Conservation (phyloP, 2,113 vertebrate genomes). For the Oplegnathus fasciatus region DNA sequence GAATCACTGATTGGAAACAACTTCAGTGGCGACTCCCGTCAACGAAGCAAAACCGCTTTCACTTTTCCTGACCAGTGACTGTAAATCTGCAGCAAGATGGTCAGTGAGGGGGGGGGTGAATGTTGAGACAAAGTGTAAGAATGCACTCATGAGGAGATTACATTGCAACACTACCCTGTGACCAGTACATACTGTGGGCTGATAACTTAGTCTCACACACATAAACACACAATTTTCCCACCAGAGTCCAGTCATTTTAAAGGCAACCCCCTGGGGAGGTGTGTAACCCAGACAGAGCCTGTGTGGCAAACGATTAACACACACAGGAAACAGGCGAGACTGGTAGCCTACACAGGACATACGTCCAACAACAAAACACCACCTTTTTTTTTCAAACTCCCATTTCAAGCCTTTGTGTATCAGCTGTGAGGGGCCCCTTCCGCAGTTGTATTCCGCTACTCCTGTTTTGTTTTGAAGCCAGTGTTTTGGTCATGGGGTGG, state of each 20-base stretch:
- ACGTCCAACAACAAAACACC: conserved; percentile 70
- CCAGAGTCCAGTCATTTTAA: conserved; percentile 52
- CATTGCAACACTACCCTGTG: conserved; percentile 35
- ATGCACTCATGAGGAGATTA: conserved; percentile 35
- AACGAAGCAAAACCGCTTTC: conserved; percentile 28
- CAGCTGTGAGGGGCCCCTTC: conserved; percentile 63
- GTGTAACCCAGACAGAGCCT: conserved; percentile 68
- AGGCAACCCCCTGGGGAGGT: conserved; percentile 57
- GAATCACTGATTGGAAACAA: conserved; percentile 25
- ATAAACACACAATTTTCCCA: conserved; percentile 59
- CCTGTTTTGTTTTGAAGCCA: conserved; percentile 50
- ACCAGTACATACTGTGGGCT: conserved; percentile 22
- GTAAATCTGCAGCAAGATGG: neutral
- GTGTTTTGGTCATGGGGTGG: conserved; percentile 31
- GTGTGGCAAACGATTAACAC: conserved; percentile 69
- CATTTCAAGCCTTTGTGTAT: conserved; percentile 74
- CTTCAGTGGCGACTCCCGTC: conserved; percentile 9
- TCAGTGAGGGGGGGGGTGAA: neutral
- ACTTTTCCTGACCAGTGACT: neutral
- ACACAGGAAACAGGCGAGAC: conserved; percentile 82
- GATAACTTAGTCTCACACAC: neutral
- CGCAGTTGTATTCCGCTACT: conserved; percentile 29
- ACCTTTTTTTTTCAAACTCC: conserved; percentile 37
- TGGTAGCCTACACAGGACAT: conserved; percentile 76
- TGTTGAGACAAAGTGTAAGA: conserved; percentile 40